phyloP scores from a whole-genome alignment of 2,888 invertebrate species.

The Drosophila austrosaltans region DNA sequence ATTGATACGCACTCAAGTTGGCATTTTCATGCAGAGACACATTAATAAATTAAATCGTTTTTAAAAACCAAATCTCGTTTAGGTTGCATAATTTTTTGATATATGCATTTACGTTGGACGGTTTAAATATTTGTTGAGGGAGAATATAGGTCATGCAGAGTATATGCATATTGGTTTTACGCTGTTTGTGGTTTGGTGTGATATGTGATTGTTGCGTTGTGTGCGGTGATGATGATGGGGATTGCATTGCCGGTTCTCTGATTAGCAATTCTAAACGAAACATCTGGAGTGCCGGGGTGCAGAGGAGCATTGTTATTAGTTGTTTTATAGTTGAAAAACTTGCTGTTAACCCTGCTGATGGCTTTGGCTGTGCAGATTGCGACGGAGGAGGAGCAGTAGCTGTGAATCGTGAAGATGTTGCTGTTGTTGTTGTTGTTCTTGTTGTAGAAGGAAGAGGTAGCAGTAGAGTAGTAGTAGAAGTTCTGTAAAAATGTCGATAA shows the following conservation, averaged over 20 bases:
- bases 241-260: constrained; percentile 42
- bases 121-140: background rate
- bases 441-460: constrained; percentile 80
- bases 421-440: constrained; percentile 67
- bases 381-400: constrained; percentile 57
- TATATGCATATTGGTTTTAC: constrained; percentile 3
- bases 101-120: background rate
- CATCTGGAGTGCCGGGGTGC: constrained; percentile 43
- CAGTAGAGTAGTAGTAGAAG: constrained; percentile 77
- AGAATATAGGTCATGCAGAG: background rate
- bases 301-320: constrained; percentile 36
- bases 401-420: constrained; percentile 77
- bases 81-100: too few species aligned
- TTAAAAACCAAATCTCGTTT: background rate
- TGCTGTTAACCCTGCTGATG: constrained; percentile 48
- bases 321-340: constrained; percentile 53
- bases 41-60: background rate
- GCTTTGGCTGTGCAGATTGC: constrained; percentile 59
- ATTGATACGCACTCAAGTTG: background rate
- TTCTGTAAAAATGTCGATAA: constrained; percentile 82
- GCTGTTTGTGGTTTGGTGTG: constrained; percentile 25
- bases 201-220: constrained; percentile 28
- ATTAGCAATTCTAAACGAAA: constrained; percentile 38
- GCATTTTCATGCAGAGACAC: background rate
- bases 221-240: constrained; percentile 36